These are phyloP conservation scores for Mactra quadrangularis DNA, from an alignment of 1,140 invertebrate species.

Conservation along the genomic window DNA sequence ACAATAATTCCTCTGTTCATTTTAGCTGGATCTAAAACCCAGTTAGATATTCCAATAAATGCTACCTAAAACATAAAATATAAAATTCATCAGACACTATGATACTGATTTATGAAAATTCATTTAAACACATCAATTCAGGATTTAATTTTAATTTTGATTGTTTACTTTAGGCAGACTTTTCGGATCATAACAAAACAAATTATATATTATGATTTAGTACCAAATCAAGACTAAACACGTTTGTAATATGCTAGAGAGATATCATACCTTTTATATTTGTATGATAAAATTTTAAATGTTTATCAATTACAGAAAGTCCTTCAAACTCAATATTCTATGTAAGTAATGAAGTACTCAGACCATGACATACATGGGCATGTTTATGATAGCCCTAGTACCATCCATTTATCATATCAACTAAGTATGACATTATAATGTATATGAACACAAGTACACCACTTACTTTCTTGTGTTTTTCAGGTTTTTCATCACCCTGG, in stretches of 20 bases:
- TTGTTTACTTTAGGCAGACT: neutral
- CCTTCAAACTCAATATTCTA: neutral
- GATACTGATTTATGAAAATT: neutral
- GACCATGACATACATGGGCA: neutral
- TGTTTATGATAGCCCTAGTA: neutral
- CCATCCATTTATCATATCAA: too few species aligned
- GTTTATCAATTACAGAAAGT: neutral
- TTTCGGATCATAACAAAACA: neutral
- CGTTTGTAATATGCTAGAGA: too few species aligned
- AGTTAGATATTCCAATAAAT: conserved; percentile 76
- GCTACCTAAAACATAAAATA: conserved; percentile 58
- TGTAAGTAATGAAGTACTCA: neutral
- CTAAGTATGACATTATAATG: too few species aligned
- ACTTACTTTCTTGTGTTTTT: conserved; percentile 54
- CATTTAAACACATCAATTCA: neutral
- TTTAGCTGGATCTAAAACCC: conserved; percentile 74
- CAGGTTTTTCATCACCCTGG: conserved; percentile 61
- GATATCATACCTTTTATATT: too few species aligned
- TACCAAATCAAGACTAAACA: too few species aligned
- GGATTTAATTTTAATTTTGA: neutral
- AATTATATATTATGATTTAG: too few species aligned
- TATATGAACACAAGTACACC: too few species aligned
- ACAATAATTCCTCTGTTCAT: conserved; percentile 75
- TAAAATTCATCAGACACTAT: neutral
- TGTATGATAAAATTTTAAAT: neutral